A percentile compares a stretch with the other conserved stretches of the same genome.
phyloP scores from a whole-genome alignment of 2,888 invertebrate species.

The Pachymerium ferrugineum region DNA sequence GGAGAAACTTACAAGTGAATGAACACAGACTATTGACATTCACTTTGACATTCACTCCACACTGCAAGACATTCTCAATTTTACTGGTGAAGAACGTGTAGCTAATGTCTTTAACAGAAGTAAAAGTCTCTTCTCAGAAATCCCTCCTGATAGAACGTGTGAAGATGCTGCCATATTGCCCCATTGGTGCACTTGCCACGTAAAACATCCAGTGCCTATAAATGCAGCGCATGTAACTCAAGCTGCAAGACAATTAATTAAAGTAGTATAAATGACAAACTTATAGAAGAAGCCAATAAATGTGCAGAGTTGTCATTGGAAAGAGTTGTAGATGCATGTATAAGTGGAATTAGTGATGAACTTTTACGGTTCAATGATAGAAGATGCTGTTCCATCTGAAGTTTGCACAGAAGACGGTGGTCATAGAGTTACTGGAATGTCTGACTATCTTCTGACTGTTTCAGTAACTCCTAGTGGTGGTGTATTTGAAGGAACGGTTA shows the following conservation, averaged over 20 bases:
- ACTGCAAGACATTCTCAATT: constrained; percentile 61
- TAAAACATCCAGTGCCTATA: constrained; percentile 55
- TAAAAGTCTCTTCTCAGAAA: constrained; percentile 69
- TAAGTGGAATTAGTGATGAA: constrained; percentile 14
- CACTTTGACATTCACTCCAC: constrained; percentile 81
- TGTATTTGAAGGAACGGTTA: constrained; percentile 5
- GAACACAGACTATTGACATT: constrained; percentile 66
- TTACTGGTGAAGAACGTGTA: constrained; percentile 39
- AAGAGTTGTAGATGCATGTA: not conserved
- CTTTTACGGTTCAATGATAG: constrained; percentile 25
- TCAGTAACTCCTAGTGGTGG: constrained; percentile 4
- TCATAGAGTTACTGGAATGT: not conserved
- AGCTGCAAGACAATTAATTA: constrained; percentile 47
- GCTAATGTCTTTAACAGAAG: constrained; percentile 50
- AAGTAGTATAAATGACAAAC: not conserved
- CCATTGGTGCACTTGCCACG: too few relatives aligned
- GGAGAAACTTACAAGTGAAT: constrained; percentile 62
- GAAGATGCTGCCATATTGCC: constrained; percentile 66
- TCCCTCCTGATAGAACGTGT: constrained; percentile 69
- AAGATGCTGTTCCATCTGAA: not conserved
- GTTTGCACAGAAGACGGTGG: not conserved
- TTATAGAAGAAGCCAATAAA: not conserved
- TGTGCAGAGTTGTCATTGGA: not conserved
- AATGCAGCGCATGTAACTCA: constrained; percentile 55
- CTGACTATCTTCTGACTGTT: not conserved